These are phyloP conservation scores for Eretmochelys imbricata DNA, from an alignment of 2,113 vertebrate genomes.

Conservation along the genomic window DNA sequence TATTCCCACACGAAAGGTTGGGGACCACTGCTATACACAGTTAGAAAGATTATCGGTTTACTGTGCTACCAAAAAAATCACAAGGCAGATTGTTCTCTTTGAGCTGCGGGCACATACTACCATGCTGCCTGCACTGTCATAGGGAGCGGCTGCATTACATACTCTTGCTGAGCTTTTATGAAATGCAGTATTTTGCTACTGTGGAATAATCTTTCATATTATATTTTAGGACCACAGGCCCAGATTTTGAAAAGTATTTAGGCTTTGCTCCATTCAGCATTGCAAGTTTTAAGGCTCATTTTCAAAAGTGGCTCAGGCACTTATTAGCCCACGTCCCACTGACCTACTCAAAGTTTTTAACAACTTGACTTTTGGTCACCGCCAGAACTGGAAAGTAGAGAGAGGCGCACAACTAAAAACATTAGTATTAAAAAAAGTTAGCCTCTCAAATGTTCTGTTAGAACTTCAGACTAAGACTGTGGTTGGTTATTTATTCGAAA, in stretches of 20 bases:
- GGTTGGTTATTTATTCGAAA: constrained; percentile 43
- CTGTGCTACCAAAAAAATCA: neutral
- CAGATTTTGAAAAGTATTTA: constrained; percentile 31
- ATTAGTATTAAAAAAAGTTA: constrained; percentile 24
- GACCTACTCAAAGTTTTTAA: neutral
- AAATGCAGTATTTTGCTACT: constrained; percentile 19
- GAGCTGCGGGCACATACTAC: neutral
- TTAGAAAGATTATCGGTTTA: neutral
- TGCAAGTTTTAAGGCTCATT: neutral
- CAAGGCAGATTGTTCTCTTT: neutral
- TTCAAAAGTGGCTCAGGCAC: neutral
- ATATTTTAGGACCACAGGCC: neutral
- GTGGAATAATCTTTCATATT: neutral
- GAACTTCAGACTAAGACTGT: constrained; percentile 2
- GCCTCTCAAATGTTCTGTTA: neutral
- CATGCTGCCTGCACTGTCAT: neutral
- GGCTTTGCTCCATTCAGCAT: neutral
- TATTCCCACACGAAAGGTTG: too few relatives aligned
- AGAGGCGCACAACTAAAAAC: neutral
- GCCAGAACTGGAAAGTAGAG: constrained; percentile 7
- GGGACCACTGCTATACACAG: neutral
- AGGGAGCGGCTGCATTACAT: neutral
- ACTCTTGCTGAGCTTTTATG: neutral
- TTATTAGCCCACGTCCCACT: neutral
- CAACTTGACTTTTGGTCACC: neutral